Evolutionary conservation across 2,888 invertebrate genomes (phyloP).

Genomic region (Xestia c-nigrum): DNA sequence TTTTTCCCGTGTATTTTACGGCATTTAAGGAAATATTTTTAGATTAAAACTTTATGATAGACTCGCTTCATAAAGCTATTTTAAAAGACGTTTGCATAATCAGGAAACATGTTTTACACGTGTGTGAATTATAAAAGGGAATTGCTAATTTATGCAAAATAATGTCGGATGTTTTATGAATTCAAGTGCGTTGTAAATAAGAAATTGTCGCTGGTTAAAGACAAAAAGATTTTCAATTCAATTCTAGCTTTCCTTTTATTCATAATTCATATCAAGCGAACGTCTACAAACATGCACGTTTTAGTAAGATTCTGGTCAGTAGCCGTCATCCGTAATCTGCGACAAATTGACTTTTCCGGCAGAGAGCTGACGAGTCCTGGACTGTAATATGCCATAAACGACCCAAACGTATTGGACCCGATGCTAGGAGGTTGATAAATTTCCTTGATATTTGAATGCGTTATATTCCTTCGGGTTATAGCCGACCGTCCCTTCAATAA

Average conservation of each 20-base stretch:
- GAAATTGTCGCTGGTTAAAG: slow-evolving; percentile 9
- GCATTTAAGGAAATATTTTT: slow-evolving; percentile 58
- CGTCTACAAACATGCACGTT: slow-evolving; percentile 80
- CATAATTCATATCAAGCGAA: slow-evolving; percentile 79
- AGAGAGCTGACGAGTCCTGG: slow-evolving; percentile 86
- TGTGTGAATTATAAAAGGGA: slow-evolving; percentile 42
- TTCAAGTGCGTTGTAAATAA: slow-evolving; percentile 36
- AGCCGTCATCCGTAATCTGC: slow-evolving; percentile 83
- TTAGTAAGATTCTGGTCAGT: slow-evolving; percentile 81
- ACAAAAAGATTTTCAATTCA: slow-evolving; percentile 45
- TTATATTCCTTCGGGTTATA: slow-evolving; percentile 85
- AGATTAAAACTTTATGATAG: slow-evolving; percentile 54
- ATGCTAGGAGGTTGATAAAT: slow-evolving; percentile 87
- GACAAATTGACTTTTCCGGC: slow-evolving; percentile 89
- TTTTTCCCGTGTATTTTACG: slow-evolving; percentile 66
- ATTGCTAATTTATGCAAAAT: slow-evolving; percentile 33
- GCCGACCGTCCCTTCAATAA: slow-evolving; percentile 82
- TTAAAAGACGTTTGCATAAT: slow-evolving; percentile 51
- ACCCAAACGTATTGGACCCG: slow-evolving; percentile 87
- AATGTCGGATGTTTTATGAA: slow-evolving; percentile 19
- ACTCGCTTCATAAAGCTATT: slow-evolving; percentile 49
- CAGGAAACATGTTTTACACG: slow-evolving; percentile 39
- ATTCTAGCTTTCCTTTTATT: slow-evolving; percentile 65
- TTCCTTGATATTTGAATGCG: slow-evolving; percentile 89
- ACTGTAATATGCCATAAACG: slow-evolving; percentile 88